Evolutionary conservation across 2,113 vertebrate species (phyloP).

Genomic region (Greenwoodochromis staneri): DNA sequence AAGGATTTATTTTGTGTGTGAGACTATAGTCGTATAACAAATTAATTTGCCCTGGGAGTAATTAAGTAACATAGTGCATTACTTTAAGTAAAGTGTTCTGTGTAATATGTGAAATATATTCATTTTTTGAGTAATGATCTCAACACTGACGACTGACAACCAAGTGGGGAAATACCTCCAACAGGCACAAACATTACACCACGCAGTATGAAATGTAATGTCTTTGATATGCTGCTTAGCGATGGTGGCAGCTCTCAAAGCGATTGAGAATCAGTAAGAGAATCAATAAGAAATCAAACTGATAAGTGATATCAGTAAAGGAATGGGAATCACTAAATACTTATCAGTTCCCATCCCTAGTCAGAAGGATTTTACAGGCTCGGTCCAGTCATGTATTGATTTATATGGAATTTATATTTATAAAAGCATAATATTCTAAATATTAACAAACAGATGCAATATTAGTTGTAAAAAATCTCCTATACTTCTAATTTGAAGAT

Average conservation of each 20-base stretch:
- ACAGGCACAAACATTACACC: neutral
- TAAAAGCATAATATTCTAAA: neutral
- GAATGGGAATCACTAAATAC: neutral
- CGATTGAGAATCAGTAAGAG: neutral
- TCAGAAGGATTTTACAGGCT: neutral
- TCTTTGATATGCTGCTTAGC: neutral
- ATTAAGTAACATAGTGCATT: neutral
- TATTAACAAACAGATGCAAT: neutral
- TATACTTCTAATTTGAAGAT: neutral
- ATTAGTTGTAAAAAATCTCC: neutral
- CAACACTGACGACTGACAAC: neutral
- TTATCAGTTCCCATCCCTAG: neutral
- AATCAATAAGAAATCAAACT: neutral
- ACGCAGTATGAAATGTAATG: neutral
- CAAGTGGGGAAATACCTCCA: neutral
- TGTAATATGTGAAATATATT: neutral
- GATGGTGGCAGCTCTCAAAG: neutral
- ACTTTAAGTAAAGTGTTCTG: neutral
- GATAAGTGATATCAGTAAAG: neutral
- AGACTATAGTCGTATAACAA: neutral
- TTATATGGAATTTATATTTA: neutral
- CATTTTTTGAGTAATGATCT: neutral
- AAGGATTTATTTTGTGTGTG: neutral
- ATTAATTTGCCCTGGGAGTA: neutral
- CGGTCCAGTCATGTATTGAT: neutral